These are phyloP conservation scores for Rhopalosiphum maidis DNA, from an alignment of 1,140 invertebrate genomes.

Conservation along the genomic window DNA sequence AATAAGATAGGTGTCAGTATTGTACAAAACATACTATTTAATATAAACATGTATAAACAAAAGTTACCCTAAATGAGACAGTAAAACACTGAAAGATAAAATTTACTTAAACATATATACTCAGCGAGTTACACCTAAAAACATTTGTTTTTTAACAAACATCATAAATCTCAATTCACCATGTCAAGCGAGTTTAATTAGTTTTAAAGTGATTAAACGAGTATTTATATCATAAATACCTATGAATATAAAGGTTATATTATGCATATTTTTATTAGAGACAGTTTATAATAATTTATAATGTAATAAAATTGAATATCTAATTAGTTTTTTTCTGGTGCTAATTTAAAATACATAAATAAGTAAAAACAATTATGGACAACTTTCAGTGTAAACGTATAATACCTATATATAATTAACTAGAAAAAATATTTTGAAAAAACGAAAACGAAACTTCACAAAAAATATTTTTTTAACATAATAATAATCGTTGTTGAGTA, in stretches of 20 bases:
- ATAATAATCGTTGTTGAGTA: not conserved
- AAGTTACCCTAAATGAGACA: not conserved
- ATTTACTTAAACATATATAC: too few species aligned
- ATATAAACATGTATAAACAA: not conserved
- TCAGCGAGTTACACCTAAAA: not conserved
- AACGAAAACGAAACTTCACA: not conserved
- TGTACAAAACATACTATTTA: not conserved
- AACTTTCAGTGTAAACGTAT: not conserved
- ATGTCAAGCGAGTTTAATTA: not conserved
- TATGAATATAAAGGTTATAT: not conserved
- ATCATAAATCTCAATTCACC: not conserved
- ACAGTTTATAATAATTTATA: not conserved
- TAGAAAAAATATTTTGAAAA: not conserved
- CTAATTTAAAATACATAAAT: not conserved
- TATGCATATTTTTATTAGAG: not conserved
- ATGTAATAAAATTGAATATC: not conserved
- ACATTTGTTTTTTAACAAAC: too few species aligned
- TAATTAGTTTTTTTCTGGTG: not conserved
- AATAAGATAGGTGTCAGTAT: not conserved
- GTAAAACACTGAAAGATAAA: too few species aligned
- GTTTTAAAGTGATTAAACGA: not conserved
- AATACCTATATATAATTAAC: not conserved
- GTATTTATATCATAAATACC: not conserved
- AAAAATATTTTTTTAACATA: not conserved
- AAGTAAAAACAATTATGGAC: not conserved